These are phyloP conservation scores for Leuctra nigra DNA, from an alignment of 2,888 invertebrate species.

Conservation along the genomic window DNA sequence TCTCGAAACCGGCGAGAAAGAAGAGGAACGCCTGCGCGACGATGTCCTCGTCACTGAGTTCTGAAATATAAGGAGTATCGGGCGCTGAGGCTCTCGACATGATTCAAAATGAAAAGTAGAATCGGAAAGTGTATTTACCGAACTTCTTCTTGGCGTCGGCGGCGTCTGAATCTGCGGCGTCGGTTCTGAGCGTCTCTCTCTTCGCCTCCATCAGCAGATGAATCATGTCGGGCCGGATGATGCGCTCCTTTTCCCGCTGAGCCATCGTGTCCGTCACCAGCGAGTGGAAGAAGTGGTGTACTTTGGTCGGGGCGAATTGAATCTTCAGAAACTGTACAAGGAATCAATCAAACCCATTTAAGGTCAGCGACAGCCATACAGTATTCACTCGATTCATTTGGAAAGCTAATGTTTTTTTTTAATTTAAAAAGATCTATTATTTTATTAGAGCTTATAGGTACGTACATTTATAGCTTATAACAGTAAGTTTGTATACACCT, in stretches of 20 bases:
- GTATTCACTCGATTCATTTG: too few species aligned
- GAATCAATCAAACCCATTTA: too few species aligned
- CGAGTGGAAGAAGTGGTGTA: background rate
- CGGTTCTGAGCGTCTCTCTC: background rate
- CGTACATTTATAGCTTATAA: too few species aligned
- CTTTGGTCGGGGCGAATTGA: background rate
- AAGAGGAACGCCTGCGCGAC: conserved; percentile 32
- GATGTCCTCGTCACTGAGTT: conserved; percentile 25
- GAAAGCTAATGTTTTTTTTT: too few species aligned
- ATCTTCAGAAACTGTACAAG: background rate
- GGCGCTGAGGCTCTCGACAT: too few species aligned
- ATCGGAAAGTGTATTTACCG: background rate
- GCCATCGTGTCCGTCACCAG: background rate
- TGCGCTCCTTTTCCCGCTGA: background rate
- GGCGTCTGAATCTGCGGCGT: background rate
- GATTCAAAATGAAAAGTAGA: too few species aligned
- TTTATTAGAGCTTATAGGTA: too few species aligned
- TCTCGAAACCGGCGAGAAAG: conserved; percentile 34
- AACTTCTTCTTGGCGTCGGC: background rate
- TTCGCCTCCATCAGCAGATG: conserved; percentile 12
- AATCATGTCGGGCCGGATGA: conserved; percentile 10
- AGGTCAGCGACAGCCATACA: too few species aligned
- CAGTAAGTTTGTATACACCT: too few species aligned
- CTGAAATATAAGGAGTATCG: too few species aligned
- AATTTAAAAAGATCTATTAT: too few species aligned